These are phyloP conservation scores for Drepana arcuata DNA, from an alignment of 1,140 invertebrate species.

Conservation along the genomic window DNA sequence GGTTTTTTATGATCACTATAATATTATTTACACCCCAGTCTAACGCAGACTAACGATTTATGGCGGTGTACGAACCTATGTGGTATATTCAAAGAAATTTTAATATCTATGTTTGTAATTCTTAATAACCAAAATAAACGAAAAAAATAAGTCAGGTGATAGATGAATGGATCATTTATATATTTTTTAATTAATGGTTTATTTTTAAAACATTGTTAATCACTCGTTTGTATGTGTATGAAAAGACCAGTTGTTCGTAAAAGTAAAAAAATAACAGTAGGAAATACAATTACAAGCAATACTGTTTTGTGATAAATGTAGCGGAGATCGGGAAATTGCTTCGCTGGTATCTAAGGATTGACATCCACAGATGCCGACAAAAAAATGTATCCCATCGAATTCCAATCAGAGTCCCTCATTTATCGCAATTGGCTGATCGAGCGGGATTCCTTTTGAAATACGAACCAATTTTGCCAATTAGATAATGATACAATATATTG, in stretches of 20 bases:
- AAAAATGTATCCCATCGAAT: slow-evolving; percentile 31
- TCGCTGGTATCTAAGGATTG: slow-evolving; percentile 22
- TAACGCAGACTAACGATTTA: too few relatives aligned
- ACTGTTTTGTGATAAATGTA: slow-evolving; percentile 25
- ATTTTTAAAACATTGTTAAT: neutral
- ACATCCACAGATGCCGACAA: slow-evolving; percentile 15
- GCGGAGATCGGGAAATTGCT: slow-evolving; percentile 20
- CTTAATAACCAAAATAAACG: too few relatives aligned
- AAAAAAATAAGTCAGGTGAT: too few relatives aligned
- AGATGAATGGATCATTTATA: too few relatives aligned
- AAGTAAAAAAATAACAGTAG: neutral
- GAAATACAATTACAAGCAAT: slow-evolving; percentile 21
- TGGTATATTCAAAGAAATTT: too few relatives aligned
- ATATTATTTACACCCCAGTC: too few relatives aligned
- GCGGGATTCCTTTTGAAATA: slow-evolving; percentile 23
- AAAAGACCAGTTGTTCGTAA: neutral
- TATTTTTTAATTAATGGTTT: neutral
- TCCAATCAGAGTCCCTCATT: slow-evolving; percentile 36
- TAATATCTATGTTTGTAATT: too few relatives aligned
- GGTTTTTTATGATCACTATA: too few relatives aligned
- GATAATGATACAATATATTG: too few relatives aligned
- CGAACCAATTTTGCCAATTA: slow-evolving; percentile 15
- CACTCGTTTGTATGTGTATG: neutral
- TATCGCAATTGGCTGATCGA: slow-evolving; percentile 34
- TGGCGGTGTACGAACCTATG: too few relatives aligned